Evolutionary conservation across 2,888 invertebrate species (phyloP).

Genomic region (Nasonovia ribisnigri): DNA sequence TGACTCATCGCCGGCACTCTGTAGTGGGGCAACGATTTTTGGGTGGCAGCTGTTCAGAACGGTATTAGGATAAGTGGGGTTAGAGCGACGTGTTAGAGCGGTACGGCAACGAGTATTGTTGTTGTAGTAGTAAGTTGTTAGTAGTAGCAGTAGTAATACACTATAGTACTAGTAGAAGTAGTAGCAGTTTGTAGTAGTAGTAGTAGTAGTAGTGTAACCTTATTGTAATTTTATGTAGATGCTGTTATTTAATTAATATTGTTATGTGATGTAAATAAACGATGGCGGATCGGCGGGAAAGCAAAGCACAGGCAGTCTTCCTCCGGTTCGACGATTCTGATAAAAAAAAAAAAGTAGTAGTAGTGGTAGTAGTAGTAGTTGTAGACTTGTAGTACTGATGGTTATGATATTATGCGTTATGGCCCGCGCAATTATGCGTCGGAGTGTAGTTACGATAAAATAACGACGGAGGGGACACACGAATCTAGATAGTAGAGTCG

Average conservation of each 20-base stretch:
- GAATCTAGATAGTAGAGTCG: not conserved
- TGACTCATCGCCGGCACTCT: constrained; percentile 30
- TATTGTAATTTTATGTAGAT: too few relatives aligned
- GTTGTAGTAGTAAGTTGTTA: not conserved
- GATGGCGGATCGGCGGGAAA: too few relatives aligned
- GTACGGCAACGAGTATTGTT: not conserved
- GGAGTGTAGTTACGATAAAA: not conserved
- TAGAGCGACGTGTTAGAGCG: not conserved
- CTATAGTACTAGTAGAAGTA: not conserved
- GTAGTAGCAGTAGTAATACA: not conserved
- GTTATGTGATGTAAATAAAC: too few relatives aligned
- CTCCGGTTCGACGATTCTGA: too few relatives aligned
- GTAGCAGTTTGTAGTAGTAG: not conserved
- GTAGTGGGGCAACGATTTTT: constrained; percentile 36
- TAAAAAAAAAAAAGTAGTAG: too few relatives aligned
- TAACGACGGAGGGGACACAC: not conserved
- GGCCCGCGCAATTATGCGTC: not conserved
- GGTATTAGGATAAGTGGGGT: not conserved
- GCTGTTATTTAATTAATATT: too few relatives aligned
- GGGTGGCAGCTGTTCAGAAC: constrained; percentile 7
- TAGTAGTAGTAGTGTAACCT: not conserved
- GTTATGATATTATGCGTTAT: not conserved
- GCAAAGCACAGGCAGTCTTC: too few relatives aligned
- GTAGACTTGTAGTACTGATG: not conserved
- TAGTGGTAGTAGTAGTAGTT: not conserved